These are phyloP conservation scores for Fregetta grallaria DNA, from an alignment of 2,113 vertebrate genomes.

Conservation along the genomic window DNA sequence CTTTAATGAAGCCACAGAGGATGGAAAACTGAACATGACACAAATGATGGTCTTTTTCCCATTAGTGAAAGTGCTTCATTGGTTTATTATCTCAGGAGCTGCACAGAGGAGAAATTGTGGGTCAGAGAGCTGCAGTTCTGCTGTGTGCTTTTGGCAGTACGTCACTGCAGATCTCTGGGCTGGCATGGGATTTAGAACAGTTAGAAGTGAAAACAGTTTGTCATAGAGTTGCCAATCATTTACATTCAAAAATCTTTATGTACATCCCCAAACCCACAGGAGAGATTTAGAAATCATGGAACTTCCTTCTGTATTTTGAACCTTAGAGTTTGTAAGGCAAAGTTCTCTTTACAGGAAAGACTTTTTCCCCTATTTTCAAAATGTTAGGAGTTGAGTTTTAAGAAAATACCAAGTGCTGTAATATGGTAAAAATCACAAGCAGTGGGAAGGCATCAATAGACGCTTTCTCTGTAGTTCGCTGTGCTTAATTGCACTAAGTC, in stretches of 20 bases:
- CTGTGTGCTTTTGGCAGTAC: background rate
- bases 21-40: background rate
- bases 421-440: background rate
- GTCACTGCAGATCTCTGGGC: background rate
- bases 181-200: background rate
- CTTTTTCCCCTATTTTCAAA: background rate
- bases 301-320: background rate
- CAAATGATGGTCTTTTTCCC: background rate
- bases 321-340: background rate
- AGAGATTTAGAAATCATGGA: background rate
- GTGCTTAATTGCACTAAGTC: background rate
- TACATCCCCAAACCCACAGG: background rate
- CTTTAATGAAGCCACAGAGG: background rate
- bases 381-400: background rate
- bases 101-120: background rate
- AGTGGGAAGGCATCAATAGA: background rate
- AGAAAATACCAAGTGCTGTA: background rate
- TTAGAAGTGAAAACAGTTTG: background rate
- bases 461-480: background rate
- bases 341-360: background rate
- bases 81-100: background rate
- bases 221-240: background rate
- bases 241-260: background rate
- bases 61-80: background rate
- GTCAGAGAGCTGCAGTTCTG: background rate